phyloP scores from a whole-genome alignment of 1,140 invertebrate genomes.

The Ips nitidus region DNA sequence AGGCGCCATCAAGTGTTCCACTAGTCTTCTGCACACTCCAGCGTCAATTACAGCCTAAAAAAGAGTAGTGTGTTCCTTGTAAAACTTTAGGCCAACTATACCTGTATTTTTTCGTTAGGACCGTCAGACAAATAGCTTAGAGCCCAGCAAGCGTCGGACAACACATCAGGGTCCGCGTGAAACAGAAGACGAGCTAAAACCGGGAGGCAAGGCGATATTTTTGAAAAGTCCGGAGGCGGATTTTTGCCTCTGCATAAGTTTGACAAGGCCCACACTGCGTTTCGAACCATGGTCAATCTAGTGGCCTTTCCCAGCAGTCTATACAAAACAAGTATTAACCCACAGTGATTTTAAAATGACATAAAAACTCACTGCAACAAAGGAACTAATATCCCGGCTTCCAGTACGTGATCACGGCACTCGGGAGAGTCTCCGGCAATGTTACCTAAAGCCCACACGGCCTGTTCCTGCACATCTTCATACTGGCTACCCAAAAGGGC shows the following conservation, averaged over 20 bases:
- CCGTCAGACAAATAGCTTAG: constrained; percentile 93
- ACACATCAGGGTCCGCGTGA: constrained; percentile 86
- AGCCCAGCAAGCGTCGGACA: constrained; percentile 96
- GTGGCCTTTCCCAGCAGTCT: constrained; percentile 79
- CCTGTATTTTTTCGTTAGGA: constrained; percentile 97
- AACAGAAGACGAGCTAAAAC: constrained; percentile 85
- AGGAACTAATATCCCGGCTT: constrained; percentile 81
- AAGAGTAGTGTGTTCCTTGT: neutral
- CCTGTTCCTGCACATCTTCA: constrained; percentile 91
- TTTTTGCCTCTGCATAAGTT: constrained; percentile 97
- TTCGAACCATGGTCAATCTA: constrained; percentile 89
- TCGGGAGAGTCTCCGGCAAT: constrained; percentile 94
- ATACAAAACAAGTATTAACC: constrained; percentile 40
- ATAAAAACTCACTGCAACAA: constrained; percentile 77
- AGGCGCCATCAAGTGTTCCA: constrained; percentile 91
- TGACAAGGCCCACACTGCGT: constrained; percentile 97
- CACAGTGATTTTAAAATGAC: neutral
- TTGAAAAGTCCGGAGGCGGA: constrained; percentile 91
- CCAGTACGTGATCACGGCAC: constrained; percentile 88
- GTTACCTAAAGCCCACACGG: constrained; percentile 95
- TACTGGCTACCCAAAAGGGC: constrained; percentile 74
- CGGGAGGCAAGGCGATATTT: constrained; percentile 82
- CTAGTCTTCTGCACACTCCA: constrained; percentile 89
- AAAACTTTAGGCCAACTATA: constrained; percentile 5
- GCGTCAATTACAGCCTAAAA: constrained; percentile 90